These are phyloP conservation scores for Urocyon cinereoargenteus DNA, from an alignment of 2,797 vertebrate genomes.

Conservation along the genomic window DNA sequence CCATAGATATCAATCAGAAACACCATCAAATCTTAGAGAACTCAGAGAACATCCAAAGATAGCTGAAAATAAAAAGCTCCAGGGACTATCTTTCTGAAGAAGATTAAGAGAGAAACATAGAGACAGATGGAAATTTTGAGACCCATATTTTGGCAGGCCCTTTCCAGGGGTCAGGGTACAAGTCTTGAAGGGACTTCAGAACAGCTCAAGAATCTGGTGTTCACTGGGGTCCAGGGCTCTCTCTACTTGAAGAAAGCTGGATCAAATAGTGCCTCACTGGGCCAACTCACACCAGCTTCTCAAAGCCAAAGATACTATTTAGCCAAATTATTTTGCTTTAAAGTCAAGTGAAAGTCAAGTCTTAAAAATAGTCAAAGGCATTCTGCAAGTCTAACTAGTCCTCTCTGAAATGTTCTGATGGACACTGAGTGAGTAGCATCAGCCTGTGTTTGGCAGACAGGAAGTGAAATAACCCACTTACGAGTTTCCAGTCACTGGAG, in stretches of 20 bases:
- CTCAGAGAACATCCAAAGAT: neutral
- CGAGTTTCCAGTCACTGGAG: neutral
- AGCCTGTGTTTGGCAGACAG: neutral
- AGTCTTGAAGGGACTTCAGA: neutral
- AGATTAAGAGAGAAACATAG: conserved; percentile 34
- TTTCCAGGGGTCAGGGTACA: neutral
- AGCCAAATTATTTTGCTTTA: conserved; percentile 65
- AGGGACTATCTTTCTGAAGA: neutral
- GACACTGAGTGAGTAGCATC: neutral
- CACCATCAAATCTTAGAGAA: neutral
- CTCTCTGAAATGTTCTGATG: neutral
- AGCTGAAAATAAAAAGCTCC: conserved; percentile 43
- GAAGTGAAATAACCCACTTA: neutral
- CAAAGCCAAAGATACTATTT: conserved; percentile 46
- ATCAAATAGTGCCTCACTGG: neutral
- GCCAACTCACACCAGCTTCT: neutral
- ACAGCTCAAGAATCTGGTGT: neutral
- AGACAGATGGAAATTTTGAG: conserved; percentile 6
- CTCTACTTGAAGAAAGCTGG: neutral
- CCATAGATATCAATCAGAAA: neutral
- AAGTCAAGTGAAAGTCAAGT: conserved; percentile 72
- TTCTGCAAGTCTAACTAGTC: conserved; percentile 58
- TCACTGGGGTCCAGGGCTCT: neutral
- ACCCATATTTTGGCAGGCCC: neutral
- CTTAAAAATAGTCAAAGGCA: conserved; percentile 63